Evolutionary conservation across 2,888 invertebrate genomes (phyloP).

Genomic region (Cosmia trapezina): DNA sequence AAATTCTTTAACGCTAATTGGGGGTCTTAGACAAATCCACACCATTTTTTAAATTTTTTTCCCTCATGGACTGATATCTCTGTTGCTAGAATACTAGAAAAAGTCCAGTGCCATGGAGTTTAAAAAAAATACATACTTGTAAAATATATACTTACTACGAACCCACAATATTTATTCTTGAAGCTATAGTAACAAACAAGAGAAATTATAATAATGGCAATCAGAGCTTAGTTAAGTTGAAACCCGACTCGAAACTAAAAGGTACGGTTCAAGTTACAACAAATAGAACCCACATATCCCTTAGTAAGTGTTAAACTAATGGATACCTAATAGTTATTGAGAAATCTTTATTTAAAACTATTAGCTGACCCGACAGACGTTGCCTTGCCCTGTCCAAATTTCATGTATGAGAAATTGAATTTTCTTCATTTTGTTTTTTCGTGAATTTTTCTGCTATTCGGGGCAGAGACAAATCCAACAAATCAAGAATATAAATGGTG

Average conservation of each 20-base stretch:
- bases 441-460: no score
- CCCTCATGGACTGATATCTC: background rate
- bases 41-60: background rate
- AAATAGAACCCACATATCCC: slow-evolving; percentile 13
- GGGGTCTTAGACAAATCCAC: background rate
- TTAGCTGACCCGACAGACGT: no score
- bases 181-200: background rate
- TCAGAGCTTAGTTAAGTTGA: slow-evolving; percentile 28
- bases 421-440: no score
- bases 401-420: no score
- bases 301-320: background rate
- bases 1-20: background rate
- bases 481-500: no score
- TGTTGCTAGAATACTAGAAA: background rate
- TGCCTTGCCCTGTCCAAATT: no score
- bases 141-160: background rate
- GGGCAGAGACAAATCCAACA: no score
- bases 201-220: slow-evolving; percentile 12
- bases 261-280: slow-evolving; percentile 14
- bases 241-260: slow-evolving; percentile 27
- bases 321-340: background rate
- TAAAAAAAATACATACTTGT: background rate
- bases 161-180: background rate
- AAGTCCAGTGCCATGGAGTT: background rate
- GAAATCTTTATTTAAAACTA: background rate